Evolutionary conservation across 2,888 invertebrate genomes (phyloP).

Genomic region (Syrphus vitripennis): DNA sequence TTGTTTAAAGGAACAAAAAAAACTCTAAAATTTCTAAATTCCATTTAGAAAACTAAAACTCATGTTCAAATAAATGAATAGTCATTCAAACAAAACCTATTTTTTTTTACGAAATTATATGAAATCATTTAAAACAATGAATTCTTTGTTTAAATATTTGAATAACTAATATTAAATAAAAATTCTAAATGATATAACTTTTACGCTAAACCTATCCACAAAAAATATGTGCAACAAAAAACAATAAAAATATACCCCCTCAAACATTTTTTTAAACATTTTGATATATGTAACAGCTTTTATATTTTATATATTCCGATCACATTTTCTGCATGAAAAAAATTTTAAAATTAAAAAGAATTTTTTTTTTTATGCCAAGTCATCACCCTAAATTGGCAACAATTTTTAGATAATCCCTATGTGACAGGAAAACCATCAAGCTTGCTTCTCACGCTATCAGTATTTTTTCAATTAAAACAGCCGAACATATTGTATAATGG

Average conservation of each 20-base stretch:
- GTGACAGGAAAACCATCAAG: slow-evolving; percentile 44
- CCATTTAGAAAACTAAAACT: too few species aligned
- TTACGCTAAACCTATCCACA: neutral
- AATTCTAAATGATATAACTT: too few species aligned
- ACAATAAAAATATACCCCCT: too few species aligned
- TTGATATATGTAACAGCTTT: neutral
- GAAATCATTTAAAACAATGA: neutral
- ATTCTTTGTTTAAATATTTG: neutral
- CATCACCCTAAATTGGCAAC: slow-evolving; percentile 19
- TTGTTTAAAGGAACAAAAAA: too few species aligned
- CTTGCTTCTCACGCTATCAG: slow-evolving; percentile 4
- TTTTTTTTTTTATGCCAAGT: neutral
- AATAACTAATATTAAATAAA: neutral
- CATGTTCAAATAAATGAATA: too few species aligned
- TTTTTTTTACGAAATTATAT: too few species aligned
- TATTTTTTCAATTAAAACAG: slow-evolving; percentile 53
- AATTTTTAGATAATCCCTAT: slow-evolving; percentile 28
- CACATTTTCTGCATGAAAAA: slow-evolving; percentile 9
- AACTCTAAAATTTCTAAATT: too few species aligned
- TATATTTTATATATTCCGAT: neutral
- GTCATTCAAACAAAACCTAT: too few species aligned
- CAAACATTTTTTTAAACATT: too few species aligned
- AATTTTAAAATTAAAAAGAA: neutral
- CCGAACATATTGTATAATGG: slow-evolving; percentile 32
- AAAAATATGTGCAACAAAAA: too few species aligned